These are phyloP conservation scores for Brachymystax lenok DNA, from an alignment of 2,797 vertebrate species.

Conservation along the genomic window DNA sequence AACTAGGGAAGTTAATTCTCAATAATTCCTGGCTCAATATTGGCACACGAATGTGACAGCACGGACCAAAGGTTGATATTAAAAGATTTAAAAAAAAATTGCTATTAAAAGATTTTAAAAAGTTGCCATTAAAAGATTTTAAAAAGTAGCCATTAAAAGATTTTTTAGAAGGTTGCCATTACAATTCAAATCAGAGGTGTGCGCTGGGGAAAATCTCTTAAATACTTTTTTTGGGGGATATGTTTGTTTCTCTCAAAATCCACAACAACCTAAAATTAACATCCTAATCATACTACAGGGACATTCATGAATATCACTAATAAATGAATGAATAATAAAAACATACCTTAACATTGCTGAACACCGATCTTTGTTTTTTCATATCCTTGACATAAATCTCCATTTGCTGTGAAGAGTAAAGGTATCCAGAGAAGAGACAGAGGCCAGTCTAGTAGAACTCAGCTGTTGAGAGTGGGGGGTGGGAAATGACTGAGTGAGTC, in stretches of 20 bases:
- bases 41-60: not conserved
- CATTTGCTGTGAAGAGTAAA: conserved; percentile 37
- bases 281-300: not conserved
- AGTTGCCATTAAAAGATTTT: no score
- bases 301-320: not conserved
- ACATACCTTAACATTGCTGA: conserved; percentile 75
- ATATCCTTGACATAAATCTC: conserved; percentile 54
- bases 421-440: conserved; percentile 10
- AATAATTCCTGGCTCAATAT: not conserved
- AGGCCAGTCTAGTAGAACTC: not conserved
- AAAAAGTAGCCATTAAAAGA: no score
- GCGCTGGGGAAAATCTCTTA: no score
- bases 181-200: no score
- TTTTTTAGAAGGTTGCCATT: not conserved
- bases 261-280: not conserved
- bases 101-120: no score
- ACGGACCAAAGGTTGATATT: not conserved
- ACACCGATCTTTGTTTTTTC: conserved; percentile 41
- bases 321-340: not conserved
- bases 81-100: no score
- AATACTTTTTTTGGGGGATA: no score
- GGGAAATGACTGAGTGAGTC: not conserved
- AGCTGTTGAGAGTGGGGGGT: not conserved
- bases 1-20: no score
- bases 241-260: not conserved